Conservation (phyloP, 1,140 invertebrate genomes). For the Drosophila insularis region DNA sequence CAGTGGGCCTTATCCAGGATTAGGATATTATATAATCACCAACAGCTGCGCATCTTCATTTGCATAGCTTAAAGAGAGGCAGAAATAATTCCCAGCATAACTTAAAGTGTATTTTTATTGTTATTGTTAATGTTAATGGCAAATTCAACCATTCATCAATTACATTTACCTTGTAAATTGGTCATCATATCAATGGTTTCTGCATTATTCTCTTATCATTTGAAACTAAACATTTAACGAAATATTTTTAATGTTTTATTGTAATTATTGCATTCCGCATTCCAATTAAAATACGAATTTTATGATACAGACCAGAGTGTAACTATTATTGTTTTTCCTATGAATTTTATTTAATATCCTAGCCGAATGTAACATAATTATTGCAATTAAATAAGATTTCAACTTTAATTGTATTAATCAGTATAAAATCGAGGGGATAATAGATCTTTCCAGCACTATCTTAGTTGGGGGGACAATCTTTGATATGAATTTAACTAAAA, state of each 20-base stretch:
- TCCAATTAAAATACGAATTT: neutral
- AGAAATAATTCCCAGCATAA: neutral
- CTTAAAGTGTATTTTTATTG: neutral
- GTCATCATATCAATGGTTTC: neutral
- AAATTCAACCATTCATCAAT: neutral
- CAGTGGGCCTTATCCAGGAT: slow-evolving; percentile 58
- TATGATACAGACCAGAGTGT: neutral
- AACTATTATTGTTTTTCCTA: neutral
- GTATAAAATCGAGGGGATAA: too few species aligned
- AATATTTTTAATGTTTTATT: too few species aligned
- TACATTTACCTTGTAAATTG: neutral
- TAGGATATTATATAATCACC: slow-evolving; percentile 48
- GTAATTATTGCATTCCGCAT: too few species aligned
- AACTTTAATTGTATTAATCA: neutral
- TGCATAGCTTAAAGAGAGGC: neutral
- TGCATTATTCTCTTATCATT: slow-evolving; percentile 1
- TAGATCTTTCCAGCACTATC: too few species aligned
- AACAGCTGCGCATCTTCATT: slow-evolving; percentile 27
- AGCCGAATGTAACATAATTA: too few species aligned
- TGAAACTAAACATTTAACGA: neutral
- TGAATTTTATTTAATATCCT: neutral
- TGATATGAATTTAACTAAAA: too few species aligned
- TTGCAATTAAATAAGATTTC: neutral
- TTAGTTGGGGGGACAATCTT: neutral
- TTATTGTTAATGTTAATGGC: slow-evolving; percentile 7